Percentiles rank a stretch among this genome's conserved stretches.
Evolutionary conservation across 1,140 invertebrate genomes (phyloP).

Genomic region (Microplitis demolitor): DNA sequence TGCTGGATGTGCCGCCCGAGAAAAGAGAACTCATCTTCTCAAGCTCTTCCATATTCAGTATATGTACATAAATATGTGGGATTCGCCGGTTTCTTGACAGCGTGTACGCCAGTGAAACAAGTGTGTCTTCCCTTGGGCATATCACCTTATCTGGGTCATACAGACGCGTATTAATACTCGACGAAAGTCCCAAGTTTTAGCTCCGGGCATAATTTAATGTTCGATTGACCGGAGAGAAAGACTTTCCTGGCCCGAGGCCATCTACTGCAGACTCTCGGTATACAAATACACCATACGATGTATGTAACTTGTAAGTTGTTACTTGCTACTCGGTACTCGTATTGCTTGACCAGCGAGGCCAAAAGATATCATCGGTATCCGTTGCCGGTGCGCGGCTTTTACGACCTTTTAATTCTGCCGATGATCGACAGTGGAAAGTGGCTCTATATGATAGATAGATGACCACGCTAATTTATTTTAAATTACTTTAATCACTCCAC

Average conservation of each 20-base stretch:
- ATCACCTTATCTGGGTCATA: conserved; percentile 23
- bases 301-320: not conserved
- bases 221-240: conserved; percentile 11
- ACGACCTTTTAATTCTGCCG: not conserved
- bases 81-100: not conserved
- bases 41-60: not conserved
- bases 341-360: not conserved
- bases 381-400: not conserved
- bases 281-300: not conserved
- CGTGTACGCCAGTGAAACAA: conserved; percentile 2
- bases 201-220: conserved; percentile 17
- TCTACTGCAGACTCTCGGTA: not conserved
- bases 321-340: too few species aligned
- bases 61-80: not conserved
- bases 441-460: not conserved
- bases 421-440: conserved; percentile 13
- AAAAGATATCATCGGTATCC: not conserved
- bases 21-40: conserved; percentile 1
- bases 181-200: conserved; percentile 18
- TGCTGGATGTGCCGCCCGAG: not conserved
- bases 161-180: conserved; percentile 13
- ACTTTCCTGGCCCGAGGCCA: conserved; percentile 17
- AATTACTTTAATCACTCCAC: not conserved
- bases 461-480: conserved; percentile 2
- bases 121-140: conserved; percentile 13